Evolutionary conservation across 1,140 invertebrate genomes (phyloP).

Genomic region (Hermetia illucens): DNA sequence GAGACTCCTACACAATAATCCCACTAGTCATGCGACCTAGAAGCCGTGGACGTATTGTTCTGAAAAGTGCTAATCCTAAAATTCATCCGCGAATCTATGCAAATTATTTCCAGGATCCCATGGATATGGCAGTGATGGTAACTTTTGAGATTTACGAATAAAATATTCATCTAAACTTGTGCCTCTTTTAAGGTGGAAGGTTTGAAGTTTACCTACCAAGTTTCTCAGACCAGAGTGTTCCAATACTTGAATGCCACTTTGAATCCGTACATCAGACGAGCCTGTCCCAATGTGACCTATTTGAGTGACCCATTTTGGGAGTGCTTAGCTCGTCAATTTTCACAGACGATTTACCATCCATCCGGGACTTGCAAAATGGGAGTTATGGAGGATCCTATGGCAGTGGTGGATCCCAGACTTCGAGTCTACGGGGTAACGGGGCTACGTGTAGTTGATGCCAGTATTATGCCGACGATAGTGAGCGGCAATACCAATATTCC

Average conservation of each 20-base stretch:
- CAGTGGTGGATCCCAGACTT: slow-evolving; percentile 44
- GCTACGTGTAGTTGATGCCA: slow-evolving; percentile 53
- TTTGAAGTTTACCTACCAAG: slow-evolving; percentile 45
- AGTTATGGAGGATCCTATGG: slow-evolving; percentile 32
- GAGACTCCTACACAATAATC: slow-evolving; percentile 47
- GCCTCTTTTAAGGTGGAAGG: slow-evolving; percentile 46
- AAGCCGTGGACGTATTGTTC: slow-evolving; percentile 50
- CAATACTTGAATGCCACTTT: slow-evolving; percentile 42
- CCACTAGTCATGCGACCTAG: slow-evolving; percentile 54
- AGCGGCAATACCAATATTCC: slow-evolving; percentile 57
- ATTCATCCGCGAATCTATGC: slow-evolving; percentile 65
- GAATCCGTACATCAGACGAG: slow-evolving; percentile 44
- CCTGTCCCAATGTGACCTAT: slow-evolving; percentile 35
- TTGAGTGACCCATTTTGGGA: slow-evolving; percentile 46
- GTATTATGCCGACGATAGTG: slow-evolving; percentile 53
- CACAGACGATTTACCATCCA: slow-evolving; percentile 54
- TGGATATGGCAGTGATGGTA: slow-evolving; percentile 54
- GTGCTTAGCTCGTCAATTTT: slow-evolving; percentile 51
- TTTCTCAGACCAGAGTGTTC: slow-evolving; percentile 49
- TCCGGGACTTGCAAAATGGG: slow-evolving; percentile 52
- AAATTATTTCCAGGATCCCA: slow-evolving; percentile 57
- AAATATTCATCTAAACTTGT: not conserved
- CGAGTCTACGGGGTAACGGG: slow-evolving; percentile 41
- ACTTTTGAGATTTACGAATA: slow-evolving; percentile 13
- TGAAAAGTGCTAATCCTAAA: slow-evolving; percentile 48